These are phyloP conservation scores for Poeciliopsis paucimaculata DNA, from an alignment of 2,797 vertebrate genomes.

Conservation along the genomic window DNA sequence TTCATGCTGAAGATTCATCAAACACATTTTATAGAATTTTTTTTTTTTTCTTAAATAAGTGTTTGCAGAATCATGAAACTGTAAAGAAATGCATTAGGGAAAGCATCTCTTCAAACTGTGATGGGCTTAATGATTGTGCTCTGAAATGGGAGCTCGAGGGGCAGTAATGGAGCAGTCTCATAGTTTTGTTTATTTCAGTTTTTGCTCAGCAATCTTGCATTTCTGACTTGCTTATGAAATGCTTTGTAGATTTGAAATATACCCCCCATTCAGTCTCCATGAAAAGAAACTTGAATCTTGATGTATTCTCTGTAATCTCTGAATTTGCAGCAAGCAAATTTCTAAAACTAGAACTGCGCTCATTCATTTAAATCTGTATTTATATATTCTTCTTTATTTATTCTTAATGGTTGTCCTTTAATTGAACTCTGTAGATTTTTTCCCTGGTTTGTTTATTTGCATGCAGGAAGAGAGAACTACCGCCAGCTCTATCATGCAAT, in stretches of 20 bases:
- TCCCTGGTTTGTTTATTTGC: conserved; percentile 21
- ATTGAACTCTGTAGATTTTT: conserved; percentile 51
- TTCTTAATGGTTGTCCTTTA: conserved; percentile 35
- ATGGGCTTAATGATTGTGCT: conserved; percentile 51
- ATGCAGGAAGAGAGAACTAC: conserved; percentile 39
- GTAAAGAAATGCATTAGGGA: conserved; percentile 25
- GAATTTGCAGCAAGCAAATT: background rate
- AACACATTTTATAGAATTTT: conserved; percentile 43
- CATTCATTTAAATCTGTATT: conserved; percentile 9
- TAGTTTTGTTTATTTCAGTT: conserved; percentile 56
- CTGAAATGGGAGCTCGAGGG: conserved; percentile 21
- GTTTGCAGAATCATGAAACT: conserved; percentile 30
- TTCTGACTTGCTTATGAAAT: conserved; percentile 18
- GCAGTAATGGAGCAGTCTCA: conserved; percentile 34
- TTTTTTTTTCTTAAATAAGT: conserved; percentile 23
- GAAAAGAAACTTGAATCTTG: background rate
- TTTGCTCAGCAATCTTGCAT: conserved; percentile 29
- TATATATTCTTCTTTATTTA: conserved; percentile 11
- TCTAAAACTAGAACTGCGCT: conserved; percentile 7
- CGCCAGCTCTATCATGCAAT: conserved; percentile 52
- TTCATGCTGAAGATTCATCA: conserved; percentile 56
- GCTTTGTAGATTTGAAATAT: conserved; percentile 17
- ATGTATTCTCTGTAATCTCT: conserved; percentile 10
- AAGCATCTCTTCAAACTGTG: conserved; percentile 50
- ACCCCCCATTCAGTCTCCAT: conserved; percentile 2